phyloP scores from a whole-genome alignment of 1,140 invertebrate genomes.

The Harlomillsia oculata region DNA sequence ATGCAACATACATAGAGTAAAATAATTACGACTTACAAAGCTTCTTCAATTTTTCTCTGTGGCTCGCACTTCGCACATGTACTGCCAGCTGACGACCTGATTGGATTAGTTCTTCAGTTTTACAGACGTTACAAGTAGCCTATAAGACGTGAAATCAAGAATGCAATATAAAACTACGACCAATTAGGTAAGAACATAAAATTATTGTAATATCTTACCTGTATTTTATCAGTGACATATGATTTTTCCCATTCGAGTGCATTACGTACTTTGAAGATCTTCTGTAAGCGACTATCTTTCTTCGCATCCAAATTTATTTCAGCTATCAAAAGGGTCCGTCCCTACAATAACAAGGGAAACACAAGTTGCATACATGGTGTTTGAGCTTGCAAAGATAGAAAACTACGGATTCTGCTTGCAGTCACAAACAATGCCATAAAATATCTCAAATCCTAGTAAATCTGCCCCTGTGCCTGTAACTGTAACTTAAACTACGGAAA shows the following conservation, averaged over 20 bases:
- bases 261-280: conserved; percentile 23
- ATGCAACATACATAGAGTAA: conserved; percentile 1
- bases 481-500: neutral
- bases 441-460: too few relatives aligned
- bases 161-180: neutral
- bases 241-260: conserved; percentile 21
- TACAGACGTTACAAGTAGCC: conserved; percentile 26
- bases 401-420: neutral
- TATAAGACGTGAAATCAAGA: conserved; percentile 8
- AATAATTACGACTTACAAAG: conserved; percentile 23
- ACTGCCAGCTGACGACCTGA: conserved; percentile 13
- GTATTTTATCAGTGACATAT: too few relatives aligned
- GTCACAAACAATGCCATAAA: too few relatives aligned
- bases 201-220: conserved; percentile 19
- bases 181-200: neutral
- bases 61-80: conserved; percentile 17
- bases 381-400: neutral
- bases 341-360: neutral
- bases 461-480: neutral
- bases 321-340: neutral
- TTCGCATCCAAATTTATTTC: too few relatives aligned
- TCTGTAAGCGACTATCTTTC: conserved; percentile 12
- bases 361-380: neutral
- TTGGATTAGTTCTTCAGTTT: conserved; percentile 9
- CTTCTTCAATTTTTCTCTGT: conserved; percentile 19